Evolutionary conservation across 2,797 vertebrate genomes (phyloP), one percentile per base, ranked within the genome.

Genomic region (Psittacula echo): DNA sequence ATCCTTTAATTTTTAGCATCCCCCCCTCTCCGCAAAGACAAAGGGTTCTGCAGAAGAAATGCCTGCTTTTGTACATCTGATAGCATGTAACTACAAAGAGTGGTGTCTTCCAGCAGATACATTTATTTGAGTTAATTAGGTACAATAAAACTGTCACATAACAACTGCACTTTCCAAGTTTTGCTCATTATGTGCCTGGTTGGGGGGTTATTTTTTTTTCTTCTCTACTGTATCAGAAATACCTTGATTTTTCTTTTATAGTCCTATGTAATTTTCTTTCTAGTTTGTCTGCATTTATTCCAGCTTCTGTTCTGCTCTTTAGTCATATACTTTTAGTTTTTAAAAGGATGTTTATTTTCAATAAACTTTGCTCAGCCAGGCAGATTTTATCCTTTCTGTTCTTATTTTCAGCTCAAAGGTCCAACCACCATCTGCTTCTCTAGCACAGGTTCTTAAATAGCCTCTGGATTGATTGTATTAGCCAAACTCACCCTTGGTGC

Each of bases 91-190:
- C 62, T 60, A 82, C 66, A 61, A 72, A 94, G 68, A 94, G 58
- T 62, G 70, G 54, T 37, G 34, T 94, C 79, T 94, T 95, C 75
- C 71, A 90, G 90, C 71, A 87, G 76, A 94, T 82, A 67, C 61
- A 91, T 93, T 82, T 74, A 94, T 94, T 87, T 84, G 64, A 96
- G 90, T 90, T 95, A 94, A 95, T 94, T 93, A 94, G 94, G 90
- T 94, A 77, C 64, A 91, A 92, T 95, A 96, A 95, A 96, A 54
- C 81, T 97, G 95, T 95, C 90, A 75, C 85, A 72, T 90, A 93
- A 93, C 81, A 87, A 58, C 81, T 92, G 68, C 0, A 3, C 42
- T 94, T 91, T 85, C 73, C 87, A 91, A 91, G 87, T 85, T 95
- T 93, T 47, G 48, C 90, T 97, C 74, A 79, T 97, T 95, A 89